Percentiles rank a stretch among this genome's conserved stretches.
Conservation (phyloP, 2,888 invertebrate species). For the Melieria picta region DNA sequence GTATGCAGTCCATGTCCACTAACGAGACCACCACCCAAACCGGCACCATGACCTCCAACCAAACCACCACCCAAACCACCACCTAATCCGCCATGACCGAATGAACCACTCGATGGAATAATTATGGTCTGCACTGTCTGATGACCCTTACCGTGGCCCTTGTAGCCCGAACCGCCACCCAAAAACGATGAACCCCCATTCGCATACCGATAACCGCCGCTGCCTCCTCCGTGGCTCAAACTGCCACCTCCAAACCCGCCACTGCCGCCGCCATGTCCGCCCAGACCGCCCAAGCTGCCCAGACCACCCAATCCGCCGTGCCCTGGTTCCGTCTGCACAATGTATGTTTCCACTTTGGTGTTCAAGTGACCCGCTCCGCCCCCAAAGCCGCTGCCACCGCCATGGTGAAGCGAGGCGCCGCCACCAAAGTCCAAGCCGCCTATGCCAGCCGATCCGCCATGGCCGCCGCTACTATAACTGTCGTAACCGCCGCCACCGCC, state of each 20-base stretch:
- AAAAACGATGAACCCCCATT: constrained; percentile 17
- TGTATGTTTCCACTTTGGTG: constrained; percentile 54
- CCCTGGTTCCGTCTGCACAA: constrained; percentile 46
- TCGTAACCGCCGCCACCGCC: constrained; percentile 25
- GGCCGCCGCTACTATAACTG: constrained; percentile 40
- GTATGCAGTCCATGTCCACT: constrained; percentile 19
- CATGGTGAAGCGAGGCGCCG: constrained; percentile 14
- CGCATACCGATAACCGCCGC: constrained; percentile 1
- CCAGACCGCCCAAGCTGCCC: background rate
- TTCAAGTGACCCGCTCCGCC: constrained; percentile 32
- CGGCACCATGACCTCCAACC: background rate
- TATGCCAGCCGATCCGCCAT: constrained; percentile 36
- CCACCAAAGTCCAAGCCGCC: constrained; percentile 43
- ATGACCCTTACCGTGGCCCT: constrained; percentile 28
- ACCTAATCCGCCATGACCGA: background rate
- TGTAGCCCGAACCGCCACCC: constrained; percentile 18
- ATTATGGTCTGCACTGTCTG: constrained; percentile 34
- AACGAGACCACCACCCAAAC: constrained; percentile 23
- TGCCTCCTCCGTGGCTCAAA: constrained; percentile 8
- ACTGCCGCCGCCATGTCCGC: constrained; percentile 14
- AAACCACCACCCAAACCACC: background rate
- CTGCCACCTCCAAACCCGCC: constrained; percentile 19
- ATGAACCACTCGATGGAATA: constrained; percentile 18
- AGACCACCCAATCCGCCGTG: constrained; percentile 20
- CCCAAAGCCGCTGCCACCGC: constrained; percentile 29